Base-by-base conservation (phyloP, 2,113 vertebrate genomes). In the Carassius gibelio region DNA sequence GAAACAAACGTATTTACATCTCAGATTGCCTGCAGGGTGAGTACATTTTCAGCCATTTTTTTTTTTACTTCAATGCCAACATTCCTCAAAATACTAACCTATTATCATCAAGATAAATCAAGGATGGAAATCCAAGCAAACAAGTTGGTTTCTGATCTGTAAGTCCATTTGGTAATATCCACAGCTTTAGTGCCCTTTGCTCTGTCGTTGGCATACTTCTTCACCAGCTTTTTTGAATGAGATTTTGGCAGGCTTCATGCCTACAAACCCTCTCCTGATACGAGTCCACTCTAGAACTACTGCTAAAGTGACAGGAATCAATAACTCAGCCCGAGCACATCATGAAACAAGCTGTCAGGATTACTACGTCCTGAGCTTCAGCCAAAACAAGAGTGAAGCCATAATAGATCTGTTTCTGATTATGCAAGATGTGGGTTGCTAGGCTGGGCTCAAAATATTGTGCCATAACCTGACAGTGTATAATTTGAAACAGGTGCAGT, bases 241-340 rank as follows among this genome's bases (percentile, higher is more conserved):
- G 61, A 62, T 14, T 34, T 83, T 66, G 81, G 83, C 83, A 86
- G 82, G 76, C 77, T 21, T 84, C 64, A 77, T n/a, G 3, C 72
- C 42, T 50, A 26, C 42, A 55, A 55, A 76, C 74, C 26, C 45
- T 55, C 23, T 55, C 42, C 72, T 13, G 42, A 45, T 7, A 3
- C 13, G 76, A 80, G 17, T 57, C 57, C 34, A 42, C 84, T 87
- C 78, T 86, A 87, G 82, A 21, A 74, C 72, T 8, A 7, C 55
- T 85, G 77, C 88, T 88, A 88, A 26, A 79, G 14, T 62, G 48
- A 55, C 84, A 26, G 21, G 82, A 89, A 90, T 90, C 88, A 80
- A 90, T 90, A 84, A 38, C 34, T 76, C n/a, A 68, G 26, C 69
- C 89, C 13, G 13, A 75, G 34, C 68, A 2, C 76, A 38, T 23